phyloP scores from a whole-genome alignment of 2,797 vertebrate genomes.

The Macroramphosus scolopax region DNA sequence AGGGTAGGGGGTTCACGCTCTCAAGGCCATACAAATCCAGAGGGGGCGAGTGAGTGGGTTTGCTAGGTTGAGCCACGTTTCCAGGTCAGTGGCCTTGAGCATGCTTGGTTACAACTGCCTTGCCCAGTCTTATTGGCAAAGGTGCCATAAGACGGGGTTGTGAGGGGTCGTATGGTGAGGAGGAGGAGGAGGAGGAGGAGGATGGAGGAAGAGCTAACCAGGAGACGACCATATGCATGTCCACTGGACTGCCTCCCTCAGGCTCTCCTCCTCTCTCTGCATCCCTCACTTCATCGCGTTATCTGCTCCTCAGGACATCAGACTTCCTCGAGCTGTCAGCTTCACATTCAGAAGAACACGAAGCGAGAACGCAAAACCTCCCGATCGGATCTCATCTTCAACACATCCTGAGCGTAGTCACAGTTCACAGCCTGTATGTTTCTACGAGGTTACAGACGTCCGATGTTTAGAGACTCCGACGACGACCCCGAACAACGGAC shows the following conservation, averaged over 20 bases:
- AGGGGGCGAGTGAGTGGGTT: conserved; percentile 70
- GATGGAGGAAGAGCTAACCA: conserved; percentile 59
- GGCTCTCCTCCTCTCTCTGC: conserved; percentile 44
- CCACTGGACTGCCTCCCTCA: conserved; percentile 58
- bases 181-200: no score
- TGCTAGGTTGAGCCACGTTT: conserved; percentile 73
- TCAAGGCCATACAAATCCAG: conserved; percentile 68
- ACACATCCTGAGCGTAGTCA: no score
- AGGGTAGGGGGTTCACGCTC: conserved; percentile 33
- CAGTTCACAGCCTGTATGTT: no score
- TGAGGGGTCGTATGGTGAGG: conserved; percentile 58
- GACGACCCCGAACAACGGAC: no score
- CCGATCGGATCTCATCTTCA: no score
- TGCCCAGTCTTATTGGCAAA: conserved; percentile 72
- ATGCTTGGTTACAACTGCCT: conserved; percentile 78
- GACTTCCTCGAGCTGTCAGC: conserved; percentile 70
- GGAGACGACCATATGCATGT: conserved; percentile 74
- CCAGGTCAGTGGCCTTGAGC: conserved; percentile 81
- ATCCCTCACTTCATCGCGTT: conserved; percentile 59
- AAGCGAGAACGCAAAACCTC: no score
- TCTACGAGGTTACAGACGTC: no score
- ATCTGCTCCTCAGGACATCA: conserved; percentile 59
- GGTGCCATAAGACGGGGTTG: conserved; percentile 70
- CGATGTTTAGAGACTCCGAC: no score
- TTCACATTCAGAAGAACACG: conserved; percentile 36